Evolutionary conservation across 2,888 invertebrate genomes (phyloP).

Genomic region (Polia nebulosa): DNA sequence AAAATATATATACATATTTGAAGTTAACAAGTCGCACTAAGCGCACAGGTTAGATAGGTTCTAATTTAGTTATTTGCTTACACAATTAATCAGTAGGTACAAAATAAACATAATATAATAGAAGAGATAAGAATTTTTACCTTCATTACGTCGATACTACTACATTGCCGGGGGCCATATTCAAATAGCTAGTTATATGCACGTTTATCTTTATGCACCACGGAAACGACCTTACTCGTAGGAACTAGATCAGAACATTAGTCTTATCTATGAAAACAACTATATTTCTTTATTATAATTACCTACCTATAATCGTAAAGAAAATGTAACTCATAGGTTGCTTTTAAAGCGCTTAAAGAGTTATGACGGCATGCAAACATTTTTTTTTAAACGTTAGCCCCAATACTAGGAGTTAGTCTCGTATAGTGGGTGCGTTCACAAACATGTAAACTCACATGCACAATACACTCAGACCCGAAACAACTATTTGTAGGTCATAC

Average conservation of each 20-base stretch:
- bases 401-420: too few relatives aligned
- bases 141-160: background rate
- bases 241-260: conserved; percentile 34
- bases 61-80: conserved; percentile 4
- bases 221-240: conserved; percentile 47
- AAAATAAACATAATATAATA: background rate
- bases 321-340: too few relatives aligned
- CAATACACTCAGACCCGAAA: too few relatives aligned
- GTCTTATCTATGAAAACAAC: conserved; percentile 12
- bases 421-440: too few relatives aligned
- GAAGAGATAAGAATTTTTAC: background rate
- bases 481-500: too few relatives aligned
- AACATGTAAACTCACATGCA: too few relatives aligned
- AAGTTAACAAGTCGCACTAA: too few relatives aligned
- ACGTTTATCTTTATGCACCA: conserved; percentile 15
- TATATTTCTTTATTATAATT: background rate
- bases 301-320: background rate
- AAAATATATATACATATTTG: too few relatives aligned
- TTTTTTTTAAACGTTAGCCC: too few relatives aligned
- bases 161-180: conserved; percentile 27
- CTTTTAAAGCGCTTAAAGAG: too few relatives aligned
- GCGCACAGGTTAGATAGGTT: too few relatives aligned
- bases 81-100: background rate
- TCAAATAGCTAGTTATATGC: conserved; percentile 12
- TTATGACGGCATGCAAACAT: too few relatives aligned